Evolutionary conservation across 2,113 vertebrate genomes (phyloP).

Genomic region (Symphodus melops): DNA sequence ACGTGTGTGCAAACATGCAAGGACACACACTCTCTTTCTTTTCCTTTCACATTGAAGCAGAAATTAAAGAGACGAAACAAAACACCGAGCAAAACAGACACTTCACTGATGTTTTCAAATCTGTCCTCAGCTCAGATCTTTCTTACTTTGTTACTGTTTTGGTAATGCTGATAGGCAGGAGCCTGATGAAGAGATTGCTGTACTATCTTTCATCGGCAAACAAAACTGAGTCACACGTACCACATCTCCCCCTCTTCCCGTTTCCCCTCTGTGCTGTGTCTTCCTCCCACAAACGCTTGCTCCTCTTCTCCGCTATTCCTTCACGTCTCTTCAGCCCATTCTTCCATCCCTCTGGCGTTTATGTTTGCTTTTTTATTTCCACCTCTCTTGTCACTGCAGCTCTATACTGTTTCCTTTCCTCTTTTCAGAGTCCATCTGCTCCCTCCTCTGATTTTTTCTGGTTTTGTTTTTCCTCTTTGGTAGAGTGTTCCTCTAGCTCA

Average conservation of each 20-base stretch:
- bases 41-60: constrained; percentile 6
- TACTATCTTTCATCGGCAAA: constrained; percentile 74
- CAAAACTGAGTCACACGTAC: constrained; percentile 79
- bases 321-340: constrained; percentile 64
- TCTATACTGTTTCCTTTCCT: constrained; percentile 52
- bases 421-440: constrained; percentile 77
- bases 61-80: constrained; percentile 36
- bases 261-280: constrained; percentile 58
- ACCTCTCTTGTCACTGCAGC: constrained; percentile 72
- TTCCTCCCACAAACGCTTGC: constrained; percentile 47
- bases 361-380: constrained; percentile 55
- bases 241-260: constrained; percentile 65
- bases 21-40: constrained; percentile 9
- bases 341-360: constrained; percentile 64
- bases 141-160: constrained; percentile 61
- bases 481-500: constrained; percentile 63
- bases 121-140: constrained; percentile 36
- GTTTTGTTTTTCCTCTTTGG: constrained; percentile 22
- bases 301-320: constrained; percentile 70
- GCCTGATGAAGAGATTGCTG: constrained; percentile 56
- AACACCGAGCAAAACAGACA: constrained; percentile 32
- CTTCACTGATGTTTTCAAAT: constrained; percentile 40
- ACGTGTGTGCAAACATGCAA: constrained; percentile 42
- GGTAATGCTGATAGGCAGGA: constrained; percentile 62
- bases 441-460: constrained; percentile 30